These are phyloP conservation scores for Copsychus sechellarum DNA, from an alignment of 2,113 vertebrate genomes.

Conservation along the genomic window DNA sequence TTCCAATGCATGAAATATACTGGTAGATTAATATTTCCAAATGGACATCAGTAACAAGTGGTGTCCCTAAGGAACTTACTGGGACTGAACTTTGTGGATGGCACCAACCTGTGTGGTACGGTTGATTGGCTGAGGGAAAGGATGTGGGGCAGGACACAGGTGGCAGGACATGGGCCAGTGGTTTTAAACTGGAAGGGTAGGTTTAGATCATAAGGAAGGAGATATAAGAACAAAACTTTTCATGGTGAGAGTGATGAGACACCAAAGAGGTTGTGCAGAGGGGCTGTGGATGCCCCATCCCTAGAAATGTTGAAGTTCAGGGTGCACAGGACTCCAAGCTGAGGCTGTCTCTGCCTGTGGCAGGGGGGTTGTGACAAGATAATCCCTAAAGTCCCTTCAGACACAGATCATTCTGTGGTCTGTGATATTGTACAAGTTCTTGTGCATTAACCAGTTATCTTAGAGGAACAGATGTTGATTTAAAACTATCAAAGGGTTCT, in stretches of 20 bases:
- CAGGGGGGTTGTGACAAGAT: no score
- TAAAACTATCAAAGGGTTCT: background rate
- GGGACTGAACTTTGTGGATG: background rate
- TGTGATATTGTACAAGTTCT: background rate
- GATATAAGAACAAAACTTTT: background rate
- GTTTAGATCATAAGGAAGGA: background rate
- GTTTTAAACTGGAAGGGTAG: background rate
- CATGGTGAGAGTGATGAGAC: rapidly evolving
- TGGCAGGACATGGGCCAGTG: rapidly evolving
- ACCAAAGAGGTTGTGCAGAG: background rate
- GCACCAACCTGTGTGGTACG: background rate
- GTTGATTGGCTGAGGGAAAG: background rate
- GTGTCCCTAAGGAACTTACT: background rate
- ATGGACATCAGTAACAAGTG: background rate
- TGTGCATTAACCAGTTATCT: rapidly evolving
- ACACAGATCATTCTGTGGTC: background rate
- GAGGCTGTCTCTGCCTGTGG: rapidly evolving
- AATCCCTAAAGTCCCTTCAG: background rate
- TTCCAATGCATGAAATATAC: background rate
- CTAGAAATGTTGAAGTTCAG: background rate
- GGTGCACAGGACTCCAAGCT: background rate
- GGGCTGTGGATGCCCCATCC: background rate
- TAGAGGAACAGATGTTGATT: background rate
- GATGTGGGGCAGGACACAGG: no score
- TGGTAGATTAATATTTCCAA: background rate